Evolutionary conservation across 2,888 invertebrate species (phyloP), one percentile per base, ranked within the genome.

Genomic region (Phortica okadai): DNA sequence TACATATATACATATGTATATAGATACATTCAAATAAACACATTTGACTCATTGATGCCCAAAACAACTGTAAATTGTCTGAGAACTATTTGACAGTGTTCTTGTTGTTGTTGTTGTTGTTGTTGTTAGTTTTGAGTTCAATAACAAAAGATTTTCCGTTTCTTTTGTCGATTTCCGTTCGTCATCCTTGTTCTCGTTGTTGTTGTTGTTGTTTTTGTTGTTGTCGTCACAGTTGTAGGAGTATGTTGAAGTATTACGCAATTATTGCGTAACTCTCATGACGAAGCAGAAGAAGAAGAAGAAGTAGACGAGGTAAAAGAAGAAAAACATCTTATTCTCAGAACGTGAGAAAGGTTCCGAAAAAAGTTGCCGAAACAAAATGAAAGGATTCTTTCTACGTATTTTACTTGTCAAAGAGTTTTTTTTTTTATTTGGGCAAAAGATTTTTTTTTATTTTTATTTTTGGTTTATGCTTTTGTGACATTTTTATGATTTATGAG

Each of bases 251-350:
- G 14, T 50, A 14, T 56, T 72, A 72, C 16, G 70, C 70, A 72
- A 72, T 72, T 25, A 72, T 72, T 72, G 70, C 70, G 56, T 72
- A 72, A 72, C 45, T 45, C 70, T 72, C 21, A 14, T 62, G n/a
- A 25, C 50, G 14, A 50, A 11, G 10, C 2, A 14, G 2, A 14
- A 50, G 14, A 45, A 45, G 14, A 45, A 45, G 10, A 6, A 45
- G 45, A 6, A 3, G 50, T 6, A 50, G 50, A 8, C 33, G 33
- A 14, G n/a, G 54, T 41, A 56, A 54, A 72, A 62, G 10, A 10
- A 10, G 16, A 25, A 62, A 16, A 25, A 62, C 10, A 62, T 7
- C 54, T n/a, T 21, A 10, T 72, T 72, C 54, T 16, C 50, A 10
- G 70, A 72, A 72, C 70, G 70, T 72, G 70, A 56, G 70, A 72